A percentile compares a stretch with the other conserved stretches of the same genome.
phyloP scores from a whole-genome alignment of 92 coral and sea anemone species.

The Phenganax subtilis region DNA sequence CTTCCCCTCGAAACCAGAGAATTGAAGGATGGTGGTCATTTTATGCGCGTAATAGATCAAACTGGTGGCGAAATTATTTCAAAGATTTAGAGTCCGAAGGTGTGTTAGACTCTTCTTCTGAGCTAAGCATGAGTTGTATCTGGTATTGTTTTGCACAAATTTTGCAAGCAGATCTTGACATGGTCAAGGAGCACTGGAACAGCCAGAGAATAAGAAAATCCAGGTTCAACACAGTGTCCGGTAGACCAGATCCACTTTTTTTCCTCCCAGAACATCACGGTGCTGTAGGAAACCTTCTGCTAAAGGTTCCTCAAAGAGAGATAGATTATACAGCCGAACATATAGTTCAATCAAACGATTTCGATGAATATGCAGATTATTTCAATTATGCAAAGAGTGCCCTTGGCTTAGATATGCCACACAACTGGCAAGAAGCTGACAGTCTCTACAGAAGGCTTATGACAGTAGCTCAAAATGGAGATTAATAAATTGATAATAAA shows the following conservation, averaged over 20 bases:
- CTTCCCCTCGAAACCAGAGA: constrained; percentile 30
- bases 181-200: constrained; percentile 59
- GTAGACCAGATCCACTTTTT: constrained; percentile 62
- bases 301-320: constrained; percentile 3
- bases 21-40: no score
- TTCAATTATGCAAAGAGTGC: constrained; percentile 30
- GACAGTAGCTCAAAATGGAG: constrained; percentile 21
- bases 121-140: no score
- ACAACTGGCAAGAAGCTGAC: constrained; percentile 29
- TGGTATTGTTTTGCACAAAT: background rate
- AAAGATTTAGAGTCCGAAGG: background rate
- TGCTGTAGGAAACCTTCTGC: background rate
- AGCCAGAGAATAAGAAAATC: constrained; percentile 57
- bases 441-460: constrained; percentile 29
- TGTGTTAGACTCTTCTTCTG: no score
- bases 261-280: constrained; percentile 57
- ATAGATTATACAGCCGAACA: constrained; percentile 45
- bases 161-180: constrained; percentile 21
- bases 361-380: constrained; percentile 35
- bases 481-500: background rate
- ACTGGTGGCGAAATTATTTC: background rate
- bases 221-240: constrained; percentile 56
- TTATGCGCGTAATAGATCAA: no score
- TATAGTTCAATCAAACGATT: constrained; percentile 30
- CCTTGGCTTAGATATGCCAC: constrained; percentile 14